Evolutionary conservation across 2,888 invertebrate genomes (phyloP), one percentile per base, ranked within the genome.

Genomic region (Coecobrya sp.): DNA sequence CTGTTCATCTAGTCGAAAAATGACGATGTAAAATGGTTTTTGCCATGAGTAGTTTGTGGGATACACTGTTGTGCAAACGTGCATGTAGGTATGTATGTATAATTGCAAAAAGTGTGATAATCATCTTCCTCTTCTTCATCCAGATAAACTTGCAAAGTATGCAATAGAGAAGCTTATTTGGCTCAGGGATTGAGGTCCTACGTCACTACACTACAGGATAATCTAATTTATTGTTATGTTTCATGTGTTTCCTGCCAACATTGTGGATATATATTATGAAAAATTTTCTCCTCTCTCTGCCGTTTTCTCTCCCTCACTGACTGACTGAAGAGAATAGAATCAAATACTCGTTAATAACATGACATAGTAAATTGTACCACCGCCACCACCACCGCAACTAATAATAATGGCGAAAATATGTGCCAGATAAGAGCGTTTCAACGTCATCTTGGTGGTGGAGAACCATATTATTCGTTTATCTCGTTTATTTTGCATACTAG

Each of bases 151-250:
- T 36, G 27, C n/a, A 55, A 59, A 65, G 68, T 52, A 49, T 68
- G 88, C 52, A 88, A 68, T 49, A 45, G 79, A 73, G 45, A 30
- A 52, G 52, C 62, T 76, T 89, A 89, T 89, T 89, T 91, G 86
- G 90, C 90, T 79, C 90, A 79, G 49, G 68, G 90, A 89, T 91
- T 91, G 86, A 86, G 86, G 76, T 91, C 65, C 79, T 86, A 79
- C 90, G 79, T 91, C 90, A 86, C 90, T 30, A 13, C 30, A 79
- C 62, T 90, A 76, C 84, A 13, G 49, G 84, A 84, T 85, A 90
- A 85, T 81, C 62, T 90, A 73, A 90, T 90, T 90, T 90, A 85
- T 90, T 90, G 85, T 85, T 68, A 27, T 90, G 70, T 70, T 85
- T 90, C 76, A 85, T 85, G 30, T 55, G 45, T 70, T 76, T 85